These are phyloP conservation scores for Manis pentadactyla DNA, from an alignment of 2,797 vertebrate genomes.

Conservation along the genomic window DNA sequence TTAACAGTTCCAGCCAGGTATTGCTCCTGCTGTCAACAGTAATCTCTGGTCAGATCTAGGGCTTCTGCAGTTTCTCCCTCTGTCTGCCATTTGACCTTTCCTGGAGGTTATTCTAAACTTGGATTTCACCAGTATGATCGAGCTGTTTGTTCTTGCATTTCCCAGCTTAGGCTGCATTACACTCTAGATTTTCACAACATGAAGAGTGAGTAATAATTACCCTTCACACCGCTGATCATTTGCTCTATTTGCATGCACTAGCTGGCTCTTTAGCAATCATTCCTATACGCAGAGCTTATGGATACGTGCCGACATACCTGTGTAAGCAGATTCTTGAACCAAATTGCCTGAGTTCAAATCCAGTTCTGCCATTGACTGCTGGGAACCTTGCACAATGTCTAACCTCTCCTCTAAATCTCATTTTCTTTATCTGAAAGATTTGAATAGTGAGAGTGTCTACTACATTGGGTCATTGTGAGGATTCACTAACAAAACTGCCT, in stretches of 20 bases:
- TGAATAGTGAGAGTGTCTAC: neutral
- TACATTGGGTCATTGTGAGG: neutral
- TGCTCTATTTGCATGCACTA: neutral
- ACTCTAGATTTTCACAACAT: neutral
- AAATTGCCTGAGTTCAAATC: neutral
- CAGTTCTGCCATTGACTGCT: neutral
- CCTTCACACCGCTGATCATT: fast-evolving
- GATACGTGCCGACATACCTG: fast-evolving
- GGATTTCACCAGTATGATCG: neutral
- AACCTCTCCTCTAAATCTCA: neutral
- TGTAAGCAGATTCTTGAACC: neutral
- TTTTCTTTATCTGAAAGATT: neutral
- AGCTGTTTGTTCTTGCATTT: neutral
- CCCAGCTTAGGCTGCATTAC: neutral
- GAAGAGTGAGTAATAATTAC: neutral
- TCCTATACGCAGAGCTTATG: fast-evolving
- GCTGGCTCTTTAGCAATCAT: neutral
- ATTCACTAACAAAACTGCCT: neutral
- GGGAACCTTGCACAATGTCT: neutral
- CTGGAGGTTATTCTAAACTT: neutral
- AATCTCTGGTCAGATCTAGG: neutral
- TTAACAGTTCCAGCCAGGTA: neutral
- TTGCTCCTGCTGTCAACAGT: neutral
- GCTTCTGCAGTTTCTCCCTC: too few species aligned
- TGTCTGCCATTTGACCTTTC: neutral